phyloP scores from a whole-genome alignment of 2,888 invertebrate species.

The Reticulitermes lucifugus region DNA sequence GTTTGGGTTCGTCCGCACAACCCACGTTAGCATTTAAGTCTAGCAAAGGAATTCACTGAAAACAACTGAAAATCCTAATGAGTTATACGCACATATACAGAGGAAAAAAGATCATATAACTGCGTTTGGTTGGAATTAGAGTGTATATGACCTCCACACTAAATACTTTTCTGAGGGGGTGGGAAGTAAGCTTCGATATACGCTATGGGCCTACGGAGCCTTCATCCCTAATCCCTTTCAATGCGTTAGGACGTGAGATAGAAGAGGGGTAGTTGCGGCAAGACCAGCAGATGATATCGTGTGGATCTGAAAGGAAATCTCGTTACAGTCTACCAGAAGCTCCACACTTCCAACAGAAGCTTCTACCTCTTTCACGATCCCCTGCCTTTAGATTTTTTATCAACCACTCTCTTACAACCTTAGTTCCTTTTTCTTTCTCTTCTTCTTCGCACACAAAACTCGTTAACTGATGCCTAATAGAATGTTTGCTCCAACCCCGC shows the following conservation, averaged over 20 bases:
- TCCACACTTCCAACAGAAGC: constrained; percentile 5
- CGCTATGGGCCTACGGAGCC: background rate
- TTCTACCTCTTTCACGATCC: constrained; percentile 14
- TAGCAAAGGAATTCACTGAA: background rate
- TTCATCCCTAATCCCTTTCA: background rate
- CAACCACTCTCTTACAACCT: background rate
- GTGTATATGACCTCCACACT: background rate
- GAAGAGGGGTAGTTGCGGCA: background rate
- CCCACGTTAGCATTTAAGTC: too few species aligned
- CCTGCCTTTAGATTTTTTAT: constrained; percentile 18
- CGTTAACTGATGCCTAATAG: constrained; percentile 20
- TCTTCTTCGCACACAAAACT: background rate
- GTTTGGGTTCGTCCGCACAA: too few species aligned
- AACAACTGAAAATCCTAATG: background rate
- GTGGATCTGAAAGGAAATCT: constrained; percentile 17
- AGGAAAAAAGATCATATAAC: background rate
- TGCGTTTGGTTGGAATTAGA: background rate
- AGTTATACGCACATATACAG: background rate
- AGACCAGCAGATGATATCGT: constrained; percentile 21
- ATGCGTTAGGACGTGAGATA: background rate
- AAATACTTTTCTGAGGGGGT: background rate
- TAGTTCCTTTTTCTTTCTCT: background rate
- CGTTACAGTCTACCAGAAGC: constrained; percentile 10
- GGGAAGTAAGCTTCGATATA: background rate
- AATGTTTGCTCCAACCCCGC: background rate